phyloP scores from a whole-genome alignment of 2,113 vertebrate species.

The Dissostichus mawsoni region DNA sequence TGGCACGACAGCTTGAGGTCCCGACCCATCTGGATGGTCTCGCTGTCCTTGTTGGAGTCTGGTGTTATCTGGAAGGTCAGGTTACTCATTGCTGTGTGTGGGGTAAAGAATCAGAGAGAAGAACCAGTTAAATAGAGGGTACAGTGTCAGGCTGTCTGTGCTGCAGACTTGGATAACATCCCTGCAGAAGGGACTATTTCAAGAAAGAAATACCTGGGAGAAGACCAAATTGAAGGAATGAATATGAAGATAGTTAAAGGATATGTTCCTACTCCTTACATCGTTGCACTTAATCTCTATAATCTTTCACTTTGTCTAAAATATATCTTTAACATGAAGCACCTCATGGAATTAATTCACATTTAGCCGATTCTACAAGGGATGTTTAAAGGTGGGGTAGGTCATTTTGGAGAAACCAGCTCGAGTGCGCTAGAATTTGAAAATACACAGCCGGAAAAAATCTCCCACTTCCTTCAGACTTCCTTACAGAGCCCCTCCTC shows the following conservation, averaged over 20 bases:
- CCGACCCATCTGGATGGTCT: conserved; percentile 96
- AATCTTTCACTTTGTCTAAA: background rate
- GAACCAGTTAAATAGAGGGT: conserved; percentile 4
- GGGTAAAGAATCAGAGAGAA: background rate
- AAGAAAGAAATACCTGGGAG: background rate
- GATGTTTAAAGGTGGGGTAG: too few species aligned
- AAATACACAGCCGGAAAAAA: too few species aligned
- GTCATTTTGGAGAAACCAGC: too few species aligned
- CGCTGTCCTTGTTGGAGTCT: conserved; percentile 97
- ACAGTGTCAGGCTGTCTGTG: background rate
- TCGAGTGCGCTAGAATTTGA: too few species aligned
- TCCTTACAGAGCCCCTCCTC: too few species aligned
- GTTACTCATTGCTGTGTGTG: conserved; percentile 90
- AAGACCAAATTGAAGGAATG: background rate
- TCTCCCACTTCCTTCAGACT: too few species aligned
- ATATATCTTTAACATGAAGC: background rate
- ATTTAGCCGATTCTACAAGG: background rate
- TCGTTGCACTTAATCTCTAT: background rate
- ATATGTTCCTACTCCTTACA: background rate
- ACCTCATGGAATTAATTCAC: background rate
- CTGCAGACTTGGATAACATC: background rate
- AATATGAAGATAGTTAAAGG: too few species aligned
- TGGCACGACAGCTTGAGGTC: conserved; percentile 98
- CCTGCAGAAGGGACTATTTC: background rate
- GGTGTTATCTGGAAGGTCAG: conserved; percentile 98